Conservation (phyloP, 2,113 vertebrate genomes). For the Balaeniceps rex region DNA sequence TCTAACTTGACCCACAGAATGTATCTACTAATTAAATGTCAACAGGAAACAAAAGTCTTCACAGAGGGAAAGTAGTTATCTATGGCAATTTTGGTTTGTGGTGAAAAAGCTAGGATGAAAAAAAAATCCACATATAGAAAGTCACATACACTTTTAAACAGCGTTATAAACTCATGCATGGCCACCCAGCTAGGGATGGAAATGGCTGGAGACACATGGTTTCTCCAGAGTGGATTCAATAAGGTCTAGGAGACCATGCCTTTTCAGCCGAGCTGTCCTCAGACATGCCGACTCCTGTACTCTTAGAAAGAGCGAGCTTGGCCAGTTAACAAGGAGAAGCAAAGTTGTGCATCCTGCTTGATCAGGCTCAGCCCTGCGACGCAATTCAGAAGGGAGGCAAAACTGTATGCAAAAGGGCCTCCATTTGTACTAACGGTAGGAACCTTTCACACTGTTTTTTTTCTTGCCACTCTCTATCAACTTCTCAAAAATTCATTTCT, state of each 20-base stretch:
- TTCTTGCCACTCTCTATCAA: neutral
- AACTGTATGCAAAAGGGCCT: neutral
- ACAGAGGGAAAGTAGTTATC: neutral
- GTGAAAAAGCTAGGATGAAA: neutral
- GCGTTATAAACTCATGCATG: neutral
- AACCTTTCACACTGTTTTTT: neutral
- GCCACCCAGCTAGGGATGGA: neutral
- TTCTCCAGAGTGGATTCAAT: neutral
- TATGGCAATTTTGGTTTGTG: constrained; percentile 19
- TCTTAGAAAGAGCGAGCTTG: neutral
- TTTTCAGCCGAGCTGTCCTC: neutral
- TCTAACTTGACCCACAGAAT: neutral
- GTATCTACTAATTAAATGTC: neutral
- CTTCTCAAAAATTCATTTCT: neutral
- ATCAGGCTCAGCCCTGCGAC: neutral
- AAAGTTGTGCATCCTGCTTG: rapidly evolving
- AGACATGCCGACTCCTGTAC: neutral
- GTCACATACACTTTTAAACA: neutral
- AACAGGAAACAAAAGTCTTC: constrained; percentile 30
- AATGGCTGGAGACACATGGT: neutral
- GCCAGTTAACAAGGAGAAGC: neutral
- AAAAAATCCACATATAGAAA: neutral
- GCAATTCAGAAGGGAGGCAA: neutral
- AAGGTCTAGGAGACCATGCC: neutral
- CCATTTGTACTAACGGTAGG: neutral